Evolutionary conservation across 2,797 vertebrate genomes (phyloP), one percentile per base, ranked within the genome.

Genomic region (Cyclopterus lumpus): DNA sequence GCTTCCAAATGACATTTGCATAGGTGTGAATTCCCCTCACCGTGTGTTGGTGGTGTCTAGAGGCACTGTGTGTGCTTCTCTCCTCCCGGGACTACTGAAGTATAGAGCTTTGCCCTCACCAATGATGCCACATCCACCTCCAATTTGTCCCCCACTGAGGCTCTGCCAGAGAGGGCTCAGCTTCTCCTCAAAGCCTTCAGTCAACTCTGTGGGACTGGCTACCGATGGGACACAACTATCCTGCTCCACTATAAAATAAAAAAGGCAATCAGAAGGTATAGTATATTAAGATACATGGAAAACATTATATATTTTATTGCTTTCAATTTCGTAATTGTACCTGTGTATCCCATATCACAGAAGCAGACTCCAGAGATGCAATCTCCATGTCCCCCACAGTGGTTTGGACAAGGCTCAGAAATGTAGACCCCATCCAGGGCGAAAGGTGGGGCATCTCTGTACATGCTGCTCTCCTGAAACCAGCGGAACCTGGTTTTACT

Each of bases 401-500:
- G 98, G 90, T 89, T 96, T 65, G 98, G 96, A 81, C 98, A 99
- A 0, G 98, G 96, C 82, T 99, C 97, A 0, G 98, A 99, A 88
- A 99, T 97, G 91, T 99, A 99, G 24, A 99, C 97, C 0, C 97
- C 96, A 0, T 99, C 98, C 83, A 99, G 82, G 28, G 97, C 96
- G 3, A 99, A 99, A 1, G 98, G 82, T 49, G 97, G 96, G 1
- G 96, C 95, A 0, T 96, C 96, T 77, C 96, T 96, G 82, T 96
- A 94, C 54, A 96, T 81, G 65, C 94, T 97, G 94, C 96, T 99
- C 89, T 99, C 97, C 91, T 99, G 98, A 91, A 99, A 97, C 98
- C 98, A 99, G 24, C 98, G 97, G 93, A 99, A 99, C 69, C 97
- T 95, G 5, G 97, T 99, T 93, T 99, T 99, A 88, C 98, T 99